A percentile compares a stretch with the other conserved stretches of the same genome.
Evolutionary conservation across 2,113 vertebrate genomes (phyloP).

Genomic region (Cinclus mexicanus): DNA sequence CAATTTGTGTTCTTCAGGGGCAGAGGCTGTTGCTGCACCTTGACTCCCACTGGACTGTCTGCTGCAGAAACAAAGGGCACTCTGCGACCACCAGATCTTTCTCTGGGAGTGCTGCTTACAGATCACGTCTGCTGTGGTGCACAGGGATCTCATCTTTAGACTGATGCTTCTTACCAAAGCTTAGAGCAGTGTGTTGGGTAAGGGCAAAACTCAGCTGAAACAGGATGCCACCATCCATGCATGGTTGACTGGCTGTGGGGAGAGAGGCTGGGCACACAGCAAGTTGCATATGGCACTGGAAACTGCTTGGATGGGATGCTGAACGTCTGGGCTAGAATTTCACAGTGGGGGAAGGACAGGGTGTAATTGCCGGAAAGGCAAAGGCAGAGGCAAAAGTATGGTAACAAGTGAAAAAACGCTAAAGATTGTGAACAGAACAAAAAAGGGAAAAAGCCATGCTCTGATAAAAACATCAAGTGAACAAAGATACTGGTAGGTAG

Average conservation of each 20-base stretch:
- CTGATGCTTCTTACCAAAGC: not conserved
- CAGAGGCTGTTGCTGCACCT: not conserved
- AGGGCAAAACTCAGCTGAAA: not conserved
- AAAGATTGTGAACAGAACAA: not conserved
- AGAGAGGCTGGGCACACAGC: not conserved
- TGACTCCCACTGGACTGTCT: not conserved
- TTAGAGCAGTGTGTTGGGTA: not conserved
- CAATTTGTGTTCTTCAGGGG: not conserved
- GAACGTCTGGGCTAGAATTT: not conserved
- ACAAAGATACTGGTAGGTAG: not conserved
- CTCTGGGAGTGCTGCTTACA: not conserved
- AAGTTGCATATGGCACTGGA: rapidly evolving
- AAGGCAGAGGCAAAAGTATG: too few relatives aligned
- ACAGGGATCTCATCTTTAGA: not conserved
- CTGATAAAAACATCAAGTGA: not conserved
- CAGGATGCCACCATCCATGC: rapidly evolving
- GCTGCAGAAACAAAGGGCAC: not conserved
- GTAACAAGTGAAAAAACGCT: not conserved
- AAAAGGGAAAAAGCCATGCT: not conserved
- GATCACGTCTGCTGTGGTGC: rapidly evolving
- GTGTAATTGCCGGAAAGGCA: not conserved
- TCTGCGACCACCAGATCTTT: not conserved
- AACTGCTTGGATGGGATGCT: not conserved
- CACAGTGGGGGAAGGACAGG: rapidly evolving
- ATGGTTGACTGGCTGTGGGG: not conserved